phyloP scores from a whole-genome alignment of 53 echinoderm and acorn worm genomes.

The Paracentrotus lividus region DNA sequence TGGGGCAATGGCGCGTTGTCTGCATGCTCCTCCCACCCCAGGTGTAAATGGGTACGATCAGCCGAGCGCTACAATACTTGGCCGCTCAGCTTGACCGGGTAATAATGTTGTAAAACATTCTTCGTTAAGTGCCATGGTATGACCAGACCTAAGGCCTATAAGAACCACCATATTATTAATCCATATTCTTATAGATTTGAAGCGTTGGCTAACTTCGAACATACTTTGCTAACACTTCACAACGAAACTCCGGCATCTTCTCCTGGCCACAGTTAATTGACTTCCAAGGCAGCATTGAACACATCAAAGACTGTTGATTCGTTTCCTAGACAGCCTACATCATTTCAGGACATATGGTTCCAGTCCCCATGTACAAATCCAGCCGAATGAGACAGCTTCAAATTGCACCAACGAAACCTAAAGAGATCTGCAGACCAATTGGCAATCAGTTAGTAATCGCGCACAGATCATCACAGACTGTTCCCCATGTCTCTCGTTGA shows the following conservation, averaged over 20 bases:
- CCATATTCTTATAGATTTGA: too few species aligned
- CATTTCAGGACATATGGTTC: slow-evolving; percentile 73
- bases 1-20: too few species aligned
- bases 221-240: slow-evolving; percentile 66
- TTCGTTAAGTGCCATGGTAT: too few species aligned
- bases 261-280: slow-evolving; percentile 75
- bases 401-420: slow-evolving; percentile 68
- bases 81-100: too few species aligned
- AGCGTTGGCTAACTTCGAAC: background rate
- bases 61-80: too few species aligned
- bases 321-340: slow-evolving; percentile 69
- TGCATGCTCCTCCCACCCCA: too few species aligned
- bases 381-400: slow-evolving; percentile 27
- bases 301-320: slow-evolving; percentile 68
- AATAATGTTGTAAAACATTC: too few species aligned
- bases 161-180: too few species aligned
- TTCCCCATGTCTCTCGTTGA: slow-evolving; percentile 74
- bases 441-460: slow-evolving; percentile 42
- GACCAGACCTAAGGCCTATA: too few species aligned
- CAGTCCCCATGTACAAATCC: slow-evolving; percentile 66
- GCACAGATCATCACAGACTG: slow-evolving; percentile 79
- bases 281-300: slow-evolving; percentile 28
- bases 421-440: slow-evolving; percentile 63
- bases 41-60: too few species aligned
- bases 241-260: slow-evolving; percentile 81